Base-by-base conservation (phyloP, 2,797 vertebrate genomes). In the Tapera naevia region DNA sequence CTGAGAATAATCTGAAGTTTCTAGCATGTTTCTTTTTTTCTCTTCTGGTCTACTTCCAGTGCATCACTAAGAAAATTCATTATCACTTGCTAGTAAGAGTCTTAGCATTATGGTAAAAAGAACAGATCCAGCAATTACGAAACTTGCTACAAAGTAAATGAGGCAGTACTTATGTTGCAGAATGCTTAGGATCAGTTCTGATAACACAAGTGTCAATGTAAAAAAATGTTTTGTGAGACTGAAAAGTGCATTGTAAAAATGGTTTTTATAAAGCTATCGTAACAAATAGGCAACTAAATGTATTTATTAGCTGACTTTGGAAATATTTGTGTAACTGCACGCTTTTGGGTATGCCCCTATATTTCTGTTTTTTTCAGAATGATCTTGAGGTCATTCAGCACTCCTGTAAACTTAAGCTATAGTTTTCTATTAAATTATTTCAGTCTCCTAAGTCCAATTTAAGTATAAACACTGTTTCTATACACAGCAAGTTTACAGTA, bases 401-500 rank as follows among this genome's bases (percentile, higher is more conserved):
- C 76, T 90, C 82, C 76, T 95, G 76, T 67, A 91, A 94, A 94
- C 80, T 84, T 78, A 39, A 64, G 57, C 88, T 89, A 6, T 92
- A 93, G 81, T 95, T 92, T 96, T 90, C 86, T 96, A 80, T 74
- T 86, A 82, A 96, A 88, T 94, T 87, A 94, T 90, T 96, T 94
- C 82, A 90, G 60, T 93, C 95, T 74, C 90, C 67, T 86, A 92
- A 90, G 48, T 91, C 93, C 83, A 89, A 57, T 93, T 94, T 78
- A 84, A 94, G 83, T 96, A 96, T 93, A 96, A 96, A 96, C 88
- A 94, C 30, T 85, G 89, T 90, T 95, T 88, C 87, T 86, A 70
- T 86, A 73, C 83, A 16, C 60, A 93, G 94, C 89, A 67, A 80
- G 94, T 97, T 96, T 96, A 97, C 88, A 96, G 88, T 95, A 95